phyloP scores from a whole-genome alignment of 2,113 vertebrate genomes.

The Gobio gobio region DNA sequence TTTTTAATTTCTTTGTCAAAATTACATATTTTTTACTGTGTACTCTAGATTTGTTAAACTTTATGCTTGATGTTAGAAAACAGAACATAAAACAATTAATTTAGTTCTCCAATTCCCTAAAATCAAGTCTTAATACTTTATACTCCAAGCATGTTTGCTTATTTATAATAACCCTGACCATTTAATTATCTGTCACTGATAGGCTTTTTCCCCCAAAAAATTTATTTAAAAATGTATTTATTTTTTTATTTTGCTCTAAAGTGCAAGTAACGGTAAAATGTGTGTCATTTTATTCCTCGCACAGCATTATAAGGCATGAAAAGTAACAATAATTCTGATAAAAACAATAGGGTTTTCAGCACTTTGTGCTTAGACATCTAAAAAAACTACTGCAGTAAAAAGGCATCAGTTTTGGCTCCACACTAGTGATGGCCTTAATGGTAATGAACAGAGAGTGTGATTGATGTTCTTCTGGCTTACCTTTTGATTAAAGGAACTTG shows the following conservation, averaged over 20 bases:
- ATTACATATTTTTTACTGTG: background rate
- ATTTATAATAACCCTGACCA: background rate
- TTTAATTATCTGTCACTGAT: background rate
- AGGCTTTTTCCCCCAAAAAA: background rate
- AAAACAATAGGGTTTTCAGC: background rate
- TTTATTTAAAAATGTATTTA: background rate
- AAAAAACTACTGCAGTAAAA: background rate
- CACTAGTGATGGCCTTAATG: slow-evolving; percentile 11
- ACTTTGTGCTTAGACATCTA: slow-evolving; percentile 8
- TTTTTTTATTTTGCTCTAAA: background rate
- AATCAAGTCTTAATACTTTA: background rate
- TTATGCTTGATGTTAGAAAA: background rate
- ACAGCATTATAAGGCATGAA: background rate
- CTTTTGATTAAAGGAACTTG: background rate
- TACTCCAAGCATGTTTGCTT: background rate
- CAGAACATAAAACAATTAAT: background rate
- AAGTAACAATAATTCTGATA: slow-evolving; percentile 1
- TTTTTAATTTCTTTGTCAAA: background rate
- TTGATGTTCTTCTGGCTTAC: slow-evolving; percentile 28
- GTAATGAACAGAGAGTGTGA: slow-evolving; percentile 2
- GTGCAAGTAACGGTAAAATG: background rate
- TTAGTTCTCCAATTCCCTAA: background rate
- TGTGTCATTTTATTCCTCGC: background rate
- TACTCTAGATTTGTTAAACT: background rate
- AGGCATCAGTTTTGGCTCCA: background rate